Percentiles rank a stretch among this genome's conserved stretches.
Evolutionary conservation across 1,140 invertebrate genomes (phyloP).

Genomic region (Achatina immaculata): DNA sequence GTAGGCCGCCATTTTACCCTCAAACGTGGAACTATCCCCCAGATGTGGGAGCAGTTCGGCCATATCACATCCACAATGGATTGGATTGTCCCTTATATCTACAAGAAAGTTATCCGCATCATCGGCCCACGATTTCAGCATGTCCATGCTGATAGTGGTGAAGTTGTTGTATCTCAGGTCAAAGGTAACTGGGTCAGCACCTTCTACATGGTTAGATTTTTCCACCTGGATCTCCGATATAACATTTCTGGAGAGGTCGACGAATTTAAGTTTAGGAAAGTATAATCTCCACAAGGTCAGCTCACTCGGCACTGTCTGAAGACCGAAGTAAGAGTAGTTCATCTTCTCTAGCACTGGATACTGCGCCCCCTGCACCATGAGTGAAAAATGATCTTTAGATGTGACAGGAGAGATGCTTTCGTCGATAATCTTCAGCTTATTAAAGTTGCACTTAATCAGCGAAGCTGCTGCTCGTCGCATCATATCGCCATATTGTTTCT

Average conservation of each 20-base stretch:
- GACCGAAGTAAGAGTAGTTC: constrained; percentile 35
- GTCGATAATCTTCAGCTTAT: constrained; percentile 19
- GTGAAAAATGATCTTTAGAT: constrained; percentile 26
- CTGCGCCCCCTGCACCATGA: not conserved
- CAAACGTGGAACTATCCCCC: constrained; percentile 9
- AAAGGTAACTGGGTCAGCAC: not conserved
- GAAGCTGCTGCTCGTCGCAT: not conserved
- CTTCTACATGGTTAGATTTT: not conserved
- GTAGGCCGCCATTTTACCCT: not conserved
- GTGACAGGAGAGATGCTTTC: constrained; percentile 32
- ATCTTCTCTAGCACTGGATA: constrained; percentile 35
- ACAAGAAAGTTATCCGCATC: constrained; percentile 24
- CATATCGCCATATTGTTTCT: constrained; percentile 21
- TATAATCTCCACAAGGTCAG: constrained; percentile 20
- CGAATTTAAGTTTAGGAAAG: constrained; percentile 25
- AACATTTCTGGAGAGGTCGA: constrained; percentile 40
- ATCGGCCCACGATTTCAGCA: constrained; percentile 29
- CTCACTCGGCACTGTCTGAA: constrained; percentile 21
- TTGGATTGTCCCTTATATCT: constrained; percentile 42
- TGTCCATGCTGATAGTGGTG: constrained; percentile 19
- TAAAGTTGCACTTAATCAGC: constrained; percentile 14
- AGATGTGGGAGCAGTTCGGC: not conserved
- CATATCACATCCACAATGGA: constrained; percentile 35
- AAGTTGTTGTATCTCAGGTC: constrained; percentile 40
- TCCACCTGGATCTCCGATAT: constrained; percentile 12